Evolutionary conservation across 1,140 invertebrate species (phyloP), one percentile per base, ranked within the genome.

Genomic region (Lepidurus couesii): DNA sequence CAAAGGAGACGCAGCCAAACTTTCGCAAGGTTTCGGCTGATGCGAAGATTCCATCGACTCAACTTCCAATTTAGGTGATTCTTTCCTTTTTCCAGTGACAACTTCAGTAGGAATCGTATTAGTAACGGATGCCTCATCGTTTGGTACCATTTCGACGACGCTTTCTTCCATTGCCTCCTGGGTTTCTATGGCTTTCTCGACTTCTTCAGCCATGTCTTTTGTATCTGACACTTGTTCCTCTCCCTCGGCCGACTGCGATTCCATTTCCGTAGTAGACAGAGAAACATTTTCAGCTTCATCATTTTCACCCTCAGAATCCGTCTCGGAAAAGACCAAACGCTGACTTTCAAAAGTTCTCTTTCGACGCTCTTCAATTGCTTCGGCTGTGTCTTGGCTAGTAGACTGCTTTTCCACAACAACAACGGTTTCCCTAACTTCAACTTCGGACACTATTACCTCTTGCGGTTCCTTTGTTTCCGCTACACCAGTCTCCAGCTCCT

Each of bases 111-210:
- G 2, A 34, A 34, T 34, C 34, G 34, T 3, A 4, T 3, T 34
- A 34, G 0, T 34, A 34, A 4, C 4, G 3, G 34, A 34, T 34
- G 2, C 34, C 34, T 4, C 34, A 34, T 65, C 13, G 6, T 65
- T 2, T 11, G 8, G 16, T n/a, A 65, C 53, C 6, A 9, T 65
- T 65, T 65, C 53, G 16, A 65, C 53, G 7, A 65, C 8, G 53
- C 53, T 65, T 65, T 65, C 53, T 9, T 65, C 53, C 53, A 65
- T 65, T 16, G 53, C 53, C 21, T 65, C 53, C 13, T 65, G 53
- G 1, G 13, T 7, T 16, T 65, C 53, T n/a, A 13, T 21, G 53
- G 21, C 4, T 11, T 21, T 13, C 6, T 13, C n/a, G 53, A n/a
- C 16, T 65, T 65, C 9, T 65, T 65, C 34, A 34, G 2, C 34